Evolutionary conservation across 1,140 invertebrate genomes (phyloP), one percentile per base, ranked within the genome.

Genomic region (Microplitis mediator): DNA sequence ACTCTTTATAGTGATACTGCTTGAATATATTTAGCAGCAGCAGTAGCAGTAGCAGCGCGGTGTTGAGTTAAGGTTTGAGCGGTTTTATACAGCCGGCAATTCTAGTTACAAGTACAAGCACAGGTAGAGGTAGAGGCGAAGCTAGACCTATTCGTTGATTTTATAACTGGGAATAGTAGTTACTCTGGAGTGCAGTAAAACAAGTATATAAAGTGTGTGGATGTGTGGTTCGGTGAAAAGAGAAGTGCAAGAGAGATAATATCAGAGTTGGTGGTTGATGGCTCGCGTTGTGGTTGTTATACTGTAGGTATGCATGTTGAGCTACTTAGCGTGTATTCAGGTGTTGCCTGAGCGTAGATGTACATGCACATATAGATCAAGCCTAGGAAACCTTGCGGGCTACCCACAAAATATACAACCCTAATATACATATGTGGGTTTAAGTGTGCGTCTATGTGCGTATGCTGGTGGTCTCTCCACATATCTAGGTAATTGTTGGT

Each of bases 301-400:
- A 70, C 71, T 67, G 58, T 56, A 58, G 52, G 72, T 72, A 73
- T 75, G 63, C 70, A 70, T 66, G 71, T 68, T 39, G 39, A 60
- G 60, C 71, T 70, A 73, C 72, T 75, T 73, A 73, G 72, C 71
- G 71, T 71, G 63, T 70, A 63, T 64, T 50, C 62, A 70, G 35
- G 66, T 58, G 58, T 39, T 58, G 63, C 63, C 74, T 36, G 56
- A 52, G 54, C 13, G 11, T 32, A n/a, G 14, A 54, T n/a, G 6
- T 45, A 50, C 58, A 14, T 69, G 39, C 23, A 50, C 39, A 6
- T 39, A 39, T 69, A 39, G 34, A 51, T 51, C 64, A 52, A 14
- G 31, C 14, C 61, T 34, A 34, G 61, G 23, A 23, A 63, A 13
- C 60, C 32, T 31, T 62, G 64, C 45, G 13, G 23, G 50, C 51